phyloP scores from a whole-genome alignment of 2,888 invertebrate species.

The Pammene fasciana region DNA sequence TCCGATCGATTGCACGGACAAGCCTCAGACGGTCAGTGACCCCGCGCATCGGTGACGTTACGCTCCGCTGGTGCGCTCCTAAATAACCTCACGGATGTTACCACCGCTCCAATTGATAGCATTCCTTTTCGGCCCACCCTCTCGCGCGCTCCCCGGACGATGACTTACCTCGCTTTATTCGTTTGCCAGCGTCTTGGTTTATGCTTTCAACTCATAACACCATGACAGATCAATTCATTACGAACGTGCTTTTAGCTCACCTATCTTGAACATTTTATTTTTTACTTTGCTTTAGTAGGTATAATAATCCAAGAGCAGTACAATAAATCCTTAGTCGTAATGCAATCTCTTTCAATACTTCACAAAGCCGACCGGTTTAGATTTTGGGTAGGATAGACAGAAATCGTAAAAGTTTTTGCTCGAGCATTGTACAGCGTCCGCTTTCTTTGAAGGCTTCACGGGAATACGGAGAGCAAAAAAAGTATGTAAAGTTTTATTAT shows the following conservation, averaged over 20 bases:
- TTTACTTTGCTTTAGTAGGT: constrained; percentile 35
- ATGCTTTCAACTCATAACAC: constrained; percentile 4
- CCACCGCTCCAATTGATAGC: constrained; percentile 56
- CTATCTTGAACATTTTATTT: constrained; percentile 27
- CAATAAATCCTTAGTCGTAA: constrained; percentile 57
- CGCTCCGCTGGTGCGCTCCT: constrained; percentile 81
- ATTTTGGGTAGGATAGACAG: constrained; percentile 56
- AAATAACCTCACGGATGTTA: constrained; percentile 72
- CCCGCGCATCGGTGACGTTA: constrained; percentile 83
- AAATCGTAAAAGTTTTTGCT: constrained; percentile 56
- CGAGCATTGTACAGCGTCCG: constrained; percentile 49
- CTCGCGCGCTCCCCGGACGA: constrained; percentile 49
- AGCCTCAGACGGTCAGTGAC: constrained; percentile 81
- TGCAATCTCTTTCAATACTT: constrained; percentile 58
- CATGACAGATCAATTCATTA: constrained; percentile 18
- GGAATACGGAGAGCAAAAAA: constrained; percentile 47
- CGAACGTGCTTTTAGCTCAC: constrained; percentile 31
- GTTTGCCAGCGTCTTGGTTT: constrained; percentile 9
- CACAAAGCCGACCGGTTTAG: constrained; percentile 64
- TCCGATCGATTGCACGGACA: constrained; percentile 81
- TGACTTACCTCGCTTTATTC: constrained; percentile 43
- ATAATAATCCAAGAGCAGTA: constrained; percentile 46
- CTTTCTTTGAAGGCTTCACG: constrained; percentile 48
- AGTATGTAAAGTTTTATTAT: constrained; percentile 48
- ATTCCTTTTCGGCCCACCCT: constrained; percentile 55